Evolutionary conservation across 2,888 invertebrate species (phyloP), one percentile per base, ranked within the genome.

Genomic region (Lycia hirtaria): DNA sequence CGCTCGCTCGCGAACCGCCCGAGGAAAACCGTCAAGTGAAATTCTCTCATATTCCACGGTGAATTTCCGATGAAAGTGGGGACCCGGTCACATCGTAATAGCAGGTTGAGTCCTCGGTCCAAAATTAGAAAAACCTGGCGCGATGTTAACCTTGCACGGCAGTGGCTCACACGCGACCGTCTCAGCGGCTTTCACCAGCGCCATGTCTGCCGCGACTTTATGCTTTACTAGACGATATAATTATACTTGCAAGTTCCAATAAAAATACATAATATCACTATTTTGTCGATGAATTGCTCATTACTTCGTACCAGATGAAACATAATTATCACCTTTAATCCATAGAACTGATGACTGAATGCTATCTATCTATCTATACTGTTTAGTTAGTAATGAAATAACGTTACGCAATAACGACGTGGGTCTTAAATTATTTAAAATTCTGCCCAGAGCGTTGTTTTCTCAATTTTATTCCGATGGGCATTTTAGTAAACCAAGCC

Each of bases 51-150:
- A 80, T 83, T 83, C 83, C 80, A 83, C 77, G 73, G 78, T 80
- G 72, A 81, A 81, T 86, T 84, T 87, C 83, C 82, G 81, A 84
- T 81, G 87, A 90, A 88, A 87, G 88, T 81, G 71, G 67, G 72
- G 77, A 80, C 71, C 73, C 62, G 69, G 72, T 73, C 73, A 71
- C 69, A 75, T 71, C 71, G 80, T 83, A 81, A 81, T 79, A 78
- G 75, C 84, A 76, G 76, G 83, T 83, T 73, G 69, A 76, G 75
- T 79, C 82, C 77, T 83, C 80, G 70, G 74, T 83, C 84, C 87
- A 82, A 88, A 88, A 87, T 87, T 79, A 86, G 87, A 87, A 87
- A 88, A 86, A 87, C 81, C 56, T 47, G 15, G 56, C 56, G 51
- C 56, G 56, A 51, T 45, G 83, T 83, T 82, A 88, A 88, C 87